phyloP scores from a whole-genome alignment of 2,113 vertebrate genomes.

The Platanista minor region DNA sequence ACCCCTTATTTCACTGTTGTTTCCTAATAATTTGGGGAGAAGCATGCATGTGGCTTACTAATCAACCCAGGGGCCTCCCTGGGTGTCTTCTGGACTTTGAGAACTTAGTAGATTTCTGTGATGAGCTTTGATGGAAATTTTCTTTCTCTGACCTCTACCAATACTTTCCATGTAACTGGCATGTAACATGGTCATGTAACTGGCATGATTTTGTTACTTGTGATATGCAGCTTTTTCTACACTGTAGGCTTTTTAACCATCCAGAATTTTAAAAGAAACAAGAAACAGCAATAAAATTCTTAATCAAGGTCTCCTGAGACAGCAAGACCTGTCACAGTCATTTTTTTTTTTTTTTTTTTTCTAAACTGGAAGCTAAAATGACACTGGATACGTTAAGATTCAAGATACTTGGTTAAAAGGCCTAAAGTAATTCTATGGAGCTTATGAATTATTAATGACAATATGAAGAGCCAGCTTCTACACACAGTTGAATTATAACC shows the following conservation, averaged over 20 bases:
- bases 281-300: neutral
- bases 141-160: neutral
- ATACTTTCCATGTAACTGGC: neutral
- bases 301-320: constrained; percentile 12
- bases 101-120: neutral
- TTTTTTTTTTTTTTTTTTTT: constrained; percentile 5
- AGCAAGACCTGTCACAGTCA: neutral
- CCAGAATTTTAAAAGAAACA: constrained; percentile 19
- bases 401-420: constrained; percentile 54
- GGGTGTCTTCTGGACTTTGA: neutral
- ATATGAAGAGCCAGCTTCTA: constrained; percentile 42
- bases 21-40: neutral
- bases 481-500: constrained; percentile 54
- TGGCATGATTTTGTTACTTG: neutral
- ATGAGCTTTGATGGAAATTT: neutral
- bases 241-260: constrained; percentile 6
- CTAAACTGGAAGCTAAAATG: constrained; percentile 38
- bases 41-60: neutral
- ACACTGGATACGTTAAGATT: constrained; percentile 48
- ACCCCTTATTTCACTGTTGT: neutral
- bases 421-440: constrained; percentile 42
- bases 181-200: neutral
- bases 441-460: constrained; percentile 67
- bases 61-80: neutral
- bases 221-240: neutral